phyloP scores from a whole-genome alignment of 2,797 vertebrate genomes.

The Moxostoma hubbsi region DNA sequence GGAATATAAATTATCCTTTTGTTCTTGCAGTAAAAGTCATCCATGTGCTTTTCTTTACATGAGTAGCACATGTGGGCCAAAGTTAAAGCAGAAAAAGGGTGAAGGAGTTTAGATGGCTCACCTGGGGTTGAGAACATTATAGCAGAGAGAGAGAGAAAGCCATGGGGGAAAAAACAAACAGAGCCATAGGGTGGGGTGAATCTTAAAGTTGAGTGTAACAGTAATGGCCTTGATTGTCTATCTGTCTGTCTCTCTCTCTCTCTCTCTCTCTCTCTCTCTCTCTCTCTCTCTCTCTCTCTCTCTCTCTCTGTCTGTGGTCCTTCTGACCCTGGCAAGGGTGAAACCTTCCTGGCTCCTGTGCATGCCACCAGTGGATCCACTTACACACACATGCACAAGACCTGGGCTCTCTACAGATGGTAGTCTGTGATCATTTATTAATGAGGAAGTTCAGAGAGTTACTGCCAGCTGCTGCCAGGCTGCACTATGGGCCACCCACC shows the following conservation, averaged over 20 bases:
- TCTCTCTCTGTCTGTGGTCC: background rate
- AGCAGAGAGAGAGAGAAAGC: background rate
- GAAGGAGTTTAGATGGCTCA: background rate
- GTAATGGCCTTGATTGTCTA: slow-evolving; percentile 5
- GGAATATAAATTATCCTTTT: slow-evolving; percentile 7
- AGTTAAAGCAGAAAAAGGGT: slow-evolving; percentile 16
- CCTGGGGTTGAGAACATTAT: background rate
- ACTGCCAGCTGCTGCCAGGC: slow-evolving; percentile 83
- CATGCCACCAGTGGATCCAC: slow-evolving; percentile 5
- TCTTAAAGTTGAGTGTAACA: slow-evolving; percentile 7
- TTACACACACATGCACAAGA: slow-evolving; percentile 47
- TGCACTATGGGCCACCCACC: slow-evolving; percentile 75
- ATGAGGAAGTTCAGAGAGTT: slow-evolving; percentile 87
- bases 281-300: too few relatives aligned
- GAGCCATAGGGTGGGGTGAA: background rate
- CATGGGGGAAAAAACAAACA: background rate
- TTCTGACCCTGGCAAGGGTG: slow-evolving; percentile 8
- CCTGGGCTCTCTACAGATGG: slow-evolving; percentile 85
- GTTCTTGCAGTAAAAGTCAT: background rate
- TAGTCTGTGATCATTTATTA: slow-evolving; percentile 90
- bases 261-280: background rate
- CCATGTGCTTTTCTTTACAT: slow-evolving; percentile 14
- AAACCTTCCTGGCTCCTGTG: background rate
- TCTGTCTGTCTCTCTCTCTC: background rate
- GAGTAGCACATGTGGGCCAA: slow-evolving; percentile 13